These are phyloP conservation scores for Agriotes lineatus DNA, from an alignment of 2,888 invertebrate species.

Conservation along the genomic window DNA sequence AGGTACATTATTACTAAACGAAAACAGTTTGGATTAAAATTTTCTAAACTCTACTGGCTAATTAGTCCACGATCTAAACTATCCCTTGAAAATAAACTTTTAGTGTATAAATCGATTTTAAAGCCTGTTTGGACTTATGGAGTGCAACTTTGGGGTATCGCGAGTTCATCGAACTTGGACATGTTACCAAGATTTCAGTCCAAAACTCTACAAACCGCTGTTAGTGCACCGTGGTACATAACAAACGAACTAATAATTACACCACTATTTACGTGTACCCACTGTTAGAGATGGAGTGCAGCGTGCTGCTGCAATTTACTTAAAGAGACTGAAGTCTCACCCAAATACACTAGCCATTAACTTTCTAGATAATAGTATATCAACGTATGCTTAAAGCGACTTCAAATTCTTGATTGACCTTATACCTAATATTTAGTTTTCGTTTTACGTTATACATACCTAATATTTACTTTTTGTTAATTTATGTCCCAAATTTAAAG, in stretches of 20 bases:
- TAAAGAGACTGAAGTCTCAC: neutral
- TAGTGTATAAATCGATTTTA: slow-evolving; percentile 13
- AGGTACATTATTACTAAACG: neutral
- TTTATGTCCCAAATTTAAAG: too few species aligned
- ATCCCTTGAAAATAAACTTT: neutral
- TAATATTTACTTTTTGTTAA: too few species aligned
- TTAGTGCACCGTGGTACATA: neutral
- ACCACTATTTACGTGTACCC: neutral
- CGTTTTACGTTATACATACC: too few species aligned
- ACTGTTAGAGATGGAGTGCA: neutral
- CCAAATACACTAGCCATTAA: neutral
- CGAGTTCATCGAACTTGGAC: slow-evolving; percentile 14
- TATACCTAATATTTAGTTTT: too few species aligned
- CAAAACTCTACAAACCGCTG: neutral
- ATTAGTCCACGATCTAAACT: neutral
- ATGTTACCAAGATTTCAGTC: slow-evolving; percentile 4
- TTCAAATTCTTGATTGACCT: too few species aligned
- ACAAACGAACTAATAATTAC: neutral
- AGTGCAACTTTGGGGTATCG: neutral
- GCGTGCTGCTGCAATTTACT: neutral
- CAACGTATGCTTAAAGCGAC: too few species aligned
- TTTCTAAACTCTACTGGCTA: slow-evolving; percentile 12
- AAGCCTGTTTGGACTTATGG: slow-evolving; percentile 23
- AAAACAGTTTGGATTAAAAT: slow-evolving; percentile 11
- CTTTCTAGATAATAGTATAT: neutral